Base-by-base conservation (phyloP, 2,888 invertebrate genomes). In the Sisyra terminalis region DNA sequence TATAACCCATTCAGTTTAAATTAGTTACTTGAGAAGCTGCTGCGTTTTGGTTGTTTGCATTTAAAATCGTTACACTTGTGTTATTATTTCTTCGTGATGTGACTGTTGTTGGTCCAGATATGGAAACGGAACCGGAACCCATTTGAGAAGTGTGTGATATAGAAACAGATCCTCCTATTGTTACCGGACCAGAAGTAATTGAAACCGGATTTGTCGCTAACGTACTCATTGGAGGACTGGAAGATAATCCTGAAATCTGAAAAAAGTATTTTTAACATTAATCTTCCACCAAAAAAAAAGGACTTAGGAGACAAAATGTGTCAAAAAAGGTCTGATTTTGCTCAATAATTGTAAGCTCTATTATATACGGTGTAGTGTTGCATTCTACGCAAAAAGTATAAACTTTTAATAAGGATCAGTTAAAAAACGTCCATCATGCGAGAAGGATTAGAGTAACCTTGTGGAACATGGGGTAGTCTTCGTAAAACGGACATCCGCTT, bases 51-150 rank as follows among this genome's bases (percentile, higher is more conserved):
- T 43, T 58, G 48, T 69, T 69, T 16, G 70, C 67, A 56, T 77
- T 79, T 44, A 83, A 70, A 54, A 84, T 66, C 1, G 83, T 84
- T 2, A 84, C 80, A 53, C 78, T 82, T n/a, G 82, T 83, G 56
- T 78, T 78, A 16, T 71, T 70, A 40, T 63, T 53, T 40, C 77
- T 66, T 3, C 73, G 64, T 29, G 70, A 66, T 29, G 77, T 72
- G 32, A 77, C 77, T 15, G 73, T 69, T 10, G 75, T 73, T 6
- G 76, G 73, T 0, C 75, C 75, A 6, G 70, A 69, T 29, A 75
- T 64, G 46, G 69, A 67, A 13, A 71, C 68, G 49, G 58, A 57
- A 40, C 61, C 60, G 3, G 42, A 30, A 6, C 59, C 57, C n/a
- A 61, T 55, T 4, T 60, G 57, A 42, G 60, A 60, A 11, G 57